A percentile compares a stretch with the other conserved stretches of the same genome.
Conservation (phyloP, 2,888 invertebrate species). For the Cryptocephalus moraei region DNA sequence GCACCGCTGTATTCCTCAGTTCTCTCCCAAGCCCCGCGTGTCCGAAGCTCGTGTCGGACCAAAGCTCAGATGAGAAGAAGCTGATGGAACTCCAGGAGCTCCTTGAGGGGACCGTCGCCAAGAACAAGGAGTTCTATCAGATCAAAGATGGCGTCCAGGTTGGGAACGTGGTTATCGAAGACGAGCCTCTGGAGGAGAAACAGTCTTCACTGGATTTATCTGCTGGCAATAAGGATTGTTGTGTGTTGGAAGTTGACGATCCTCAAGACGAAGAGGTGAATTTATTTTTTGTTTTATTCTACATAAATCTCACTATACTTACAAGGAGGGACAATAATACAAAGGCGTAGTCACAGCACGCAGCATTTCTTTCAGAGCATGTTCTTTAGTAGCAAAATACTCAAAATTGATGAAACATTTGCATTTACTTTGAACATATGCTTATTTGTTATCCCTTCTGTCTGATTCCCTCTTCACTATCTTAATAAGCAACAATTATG, state of each 20-base stretch:
- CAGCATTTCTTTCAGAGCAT: too few relatives aligned
- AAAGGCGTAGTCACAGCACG: too few relatives aligned
- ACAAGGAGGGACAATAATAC: too few relatives aligned
- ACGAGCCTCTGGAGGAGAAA: slow-evolving; percentile 60
- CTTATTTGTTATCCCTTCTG: too few relatives aligned
- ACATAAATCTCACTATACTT: too few relatives aligned
- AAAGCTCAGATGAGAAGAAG: slow-evolving; percentile 54
- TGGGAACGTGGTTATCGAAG: slow-evolving; percentile 30
- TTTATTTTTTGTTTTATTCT: slow-evolving; percentile 35
- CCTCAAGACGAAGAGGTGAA: slow-evolving; percentile 72
- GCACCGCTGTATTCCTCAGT: slow-evolving; percentile 70
- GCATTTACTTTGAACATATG: too few relatives aligned
- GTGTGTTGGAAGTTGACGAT: slow-evolving; percentile 74
- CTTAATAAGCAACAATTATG: too few relatives aligned
- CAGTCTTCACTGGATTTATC: slow-evolving; percentile 58
- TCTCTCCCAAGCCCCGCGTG: slow-evolving; percentile 67
- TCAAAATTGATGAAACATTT: too few relatives aligned
- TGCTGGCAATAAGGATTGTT: slow-evolving; percentile 68
- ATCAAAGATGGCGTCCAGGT: slow-evolving; percentile 11
- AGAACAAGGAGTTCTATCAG: slow-evolving; percentile 62
- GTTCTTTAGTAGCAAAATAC: too few relatives aligned
- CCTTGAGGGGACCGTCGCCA: slow-evolving; percentile 57
- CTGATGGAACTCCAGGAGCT: slow-evolving; percentile 58
- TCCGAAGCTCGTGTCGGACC: slow-evolving; percentile 60
- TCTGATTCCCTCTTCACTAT: too few relatives aligned